A percentile compares a stretch with the other conserved stretches of the same genome.
These are phyloP conservation scores for Lasius fuliginosus DNA, from an alignment of 2,888 invertebrate species.

Conservation along the genomic window DNA sequence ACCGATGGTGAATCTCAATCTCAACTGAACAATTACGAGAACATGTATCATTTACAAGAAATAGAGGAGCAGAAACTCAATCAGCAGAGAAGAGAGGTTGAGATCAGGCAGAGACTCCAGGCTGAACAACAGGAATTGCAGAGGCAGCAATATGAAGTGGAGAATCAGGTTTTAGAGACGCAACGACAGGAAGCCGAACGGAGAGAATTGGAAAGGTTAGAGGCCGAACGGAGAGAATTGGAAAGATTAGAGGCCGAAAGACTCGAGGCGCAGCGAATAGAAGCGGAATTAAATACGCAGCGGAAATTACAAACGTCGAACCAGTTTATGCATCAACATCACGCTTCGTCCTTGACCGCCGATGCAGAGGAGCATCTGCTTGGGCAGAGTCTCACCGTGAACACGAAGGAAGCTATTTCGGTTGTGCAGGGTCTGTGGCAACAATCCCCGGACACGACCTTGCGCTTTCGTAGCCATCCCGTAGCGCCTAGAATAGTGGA, in stretches of 20 bases:
- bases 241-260: constrained; percentile 71
- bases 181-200: constrained; percentile 77
- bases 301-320: constrained; percentile 80
- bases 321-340: constrained; percentile 79
- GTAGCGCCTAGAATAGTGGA: constrained; percentile 77
- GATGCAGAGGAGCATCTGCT: constrained; percentile 86
- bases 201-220: constrained; percentile 74
- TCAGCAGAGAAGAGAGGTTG: constrained; percentile 65
- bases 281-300: constrained; percentile 81
- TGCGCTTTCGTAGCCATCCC: constrained; percentile 74
- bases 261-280: constrained; percentile 76
- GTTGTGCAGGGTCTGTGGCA: constrained; percentile 89
- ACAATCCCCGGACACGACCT: constrained; percentile 81
- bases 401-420: constrained; percentile 91
- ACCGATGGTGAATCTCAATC: constrained; percentile 51
- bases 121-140: constrained; percentile 70
- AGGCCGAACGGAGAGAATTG: constrained; percentile 73
- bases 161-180: constrained; percentile 68
- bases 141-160: constrained; percentile 70
- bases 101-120: constrained; percentile 68
- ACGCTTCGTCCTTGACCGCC: constrained; percentile 70
- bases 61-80: constrained; percentile 69
- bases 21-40: constrained; percentile 62
- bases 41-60: constrained; percentile 70
- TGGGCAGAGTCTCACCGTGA: constrained; percentile 89